Conservation (phyloP, 2,888 invertebrate genomes). For the Lycocerus yunnanus region DNA sequence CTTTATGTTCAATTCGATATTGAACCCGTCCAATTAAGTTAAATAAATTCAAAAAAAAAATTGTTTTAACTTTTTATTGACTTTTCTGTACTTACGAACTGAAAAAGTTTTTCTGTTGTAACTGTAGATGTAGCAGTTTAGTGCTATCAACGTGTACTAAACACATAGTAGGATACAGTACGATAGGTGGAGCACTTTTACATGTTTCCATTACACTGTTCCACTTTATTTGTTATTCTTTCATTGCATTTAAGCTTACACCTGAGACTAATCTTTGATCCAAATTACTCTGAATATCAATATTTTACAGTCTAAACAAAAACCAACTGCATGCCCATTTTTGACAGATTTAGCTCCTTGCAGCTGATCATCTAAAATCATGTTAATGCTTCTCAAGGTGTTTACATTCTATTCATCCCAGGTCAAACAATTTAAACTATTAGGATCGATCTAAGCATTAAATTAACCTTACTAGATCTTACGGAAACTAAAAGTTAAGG, state of each 20-base stretch:
- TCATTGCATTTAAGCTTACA: constrained; percentile 14
- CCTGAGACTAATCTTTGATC: background rate
- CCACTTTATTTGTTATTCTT: constrained; percentile 18
- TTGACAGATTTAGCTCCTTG: background rate
- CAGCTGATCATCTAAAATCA: background rate
- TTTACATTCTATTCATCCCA: background rate
- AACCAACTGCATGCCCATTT: background rate
- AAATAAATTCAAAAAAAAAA: background rate
- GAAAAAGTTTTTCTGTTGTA: background rate
- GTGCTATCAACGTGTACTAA: constrained; percentile 16
- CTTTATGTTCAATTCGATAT: background rate
- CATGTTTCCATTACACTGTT: constrained; percentile 15
- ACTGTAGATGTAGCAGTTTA: constrained; percentile 17
- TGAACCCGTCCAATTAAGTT: background rate
- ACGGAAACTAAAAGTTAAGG: background rate
- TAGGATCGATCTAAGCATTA: background rate
- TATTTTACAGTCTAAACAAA: background rate
- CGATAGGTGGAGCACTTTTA: constrained; percentile 21
- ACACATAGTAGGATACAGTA: constrained; percentile 3
- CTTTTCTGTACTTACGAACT: background rate
- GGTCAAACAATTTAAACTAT: background rate
- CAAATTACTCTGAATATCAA: background rate
- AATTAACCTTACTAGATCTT: background rate
- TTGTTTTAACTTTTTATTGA: background rate
- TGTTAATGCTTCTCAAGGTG: background rate